A percentile compares a stretch with the other conserved stretches of the same genome.
Evolutionary conservation across 2,113 vertebrate genomes (phyloP).

Genomic region (Mixornis gularis): DNA sequence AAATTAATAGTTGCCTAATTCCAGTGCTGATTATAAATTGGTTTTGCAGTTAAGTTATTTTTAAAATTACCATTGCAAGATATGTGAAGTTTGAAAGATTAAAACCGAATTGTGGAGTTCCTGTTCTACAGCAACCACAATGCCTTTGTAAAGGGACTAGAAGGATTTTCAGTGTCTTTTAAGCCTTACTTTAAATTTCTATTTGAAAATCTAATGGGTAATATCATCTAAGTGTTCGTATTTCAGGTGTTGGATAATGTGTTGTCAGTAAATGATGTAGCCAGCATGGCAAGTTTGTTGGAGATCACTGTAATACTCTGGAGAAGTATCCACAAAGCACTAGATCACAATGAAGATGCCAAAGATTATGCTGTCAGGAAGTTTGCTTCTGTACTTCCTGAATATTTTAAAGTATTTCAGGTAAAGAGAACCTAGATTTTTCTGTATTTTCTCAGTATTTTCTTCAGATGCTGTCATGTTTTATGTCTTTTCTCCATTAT

Average conservation of each 20-base stretch:
- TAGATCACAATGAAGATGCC: slow-evolving; percentile 82
- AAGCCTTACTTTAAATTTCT: not conserved
- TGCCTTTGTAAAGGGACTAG: not conserved
- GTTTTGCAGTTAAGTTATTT: not conserved
- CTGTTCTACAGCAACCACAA: not conserved
- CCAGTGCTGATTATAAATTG: not conserved
- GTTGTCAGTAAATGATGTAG: slow-evolving; percentile 71
- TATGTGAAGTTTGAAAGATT: not conserved
- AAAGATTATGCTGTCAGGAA: slow-evolving; percentile 77
- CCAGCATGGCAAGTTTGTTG: slow-evolving; percentile 81
- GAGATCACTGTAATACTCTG: slow-evolving; percentile 90
- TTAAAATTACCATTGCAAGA: not conserved
- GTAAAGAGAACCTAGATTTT: slow-evolving; percentile 60
- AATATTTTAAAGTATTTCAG: slow-evolving; percentile 88
- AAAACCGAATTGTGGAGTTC: not conserved
- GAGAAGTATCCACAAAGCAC: slow-evolving; percentile 82
- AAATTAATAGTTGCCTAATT: not conserved
- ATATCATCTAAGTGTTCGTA: not conserved
- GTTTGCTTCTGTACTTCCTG: slow-evolving; percentile 83
- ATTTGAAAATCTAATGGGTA: not conserved
- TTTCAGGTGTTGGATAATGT: slow-evolving; percentile 75
- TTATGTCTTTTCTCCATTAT: not conserved
- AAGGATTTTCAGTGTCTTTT: not conserved
- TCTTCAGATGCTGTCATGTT: not conserved
- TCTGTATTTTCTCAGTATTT: not conserved